These are phyloP conservation scores for Drosophila persimilis DNA, from an alignment of 1,140 invertebrate species.

Conservation along the genomic window DNA sequence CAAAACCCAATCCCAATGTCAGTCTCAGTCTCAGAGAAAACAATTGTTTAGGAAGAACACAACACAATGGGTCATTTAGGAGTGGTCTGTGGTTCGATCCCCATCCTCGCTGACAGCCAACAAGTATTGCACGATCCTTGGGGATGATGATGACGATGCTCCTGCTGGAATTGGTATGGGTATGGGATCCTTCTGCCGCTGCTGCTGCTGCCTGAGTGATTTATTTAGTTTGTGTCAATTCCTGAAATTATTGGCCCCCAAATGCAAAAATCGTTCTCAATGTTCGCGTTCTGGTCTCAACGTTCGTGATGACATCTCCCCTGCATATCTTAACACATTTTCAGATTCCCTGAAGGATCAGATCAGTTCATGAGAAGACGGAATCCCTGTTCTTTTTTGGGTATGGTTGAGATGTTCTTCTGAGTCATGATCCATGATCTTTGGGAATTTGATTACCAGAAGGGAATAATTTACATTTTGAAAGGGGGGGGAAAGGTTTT, in stretches of 20 bases:
- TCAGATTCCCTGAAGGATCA: constrained; percentile 58
- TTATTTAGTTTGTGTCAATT: constrained; percentile 80
- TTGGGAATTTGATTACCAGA: not conserved
- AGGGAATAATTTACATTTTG: not conserved
- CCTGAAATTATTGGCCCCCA: constrained; percentile 73
- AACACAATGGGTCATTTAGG: constrained; percentile 77
- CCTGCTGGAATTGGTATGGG: not conserved
- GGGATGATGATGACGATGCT: not conserved
- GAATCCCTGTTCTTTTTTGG: not conserved
- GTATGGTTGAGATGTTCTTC: no score
- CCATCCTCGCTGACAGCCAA: constrained; percentile 70
- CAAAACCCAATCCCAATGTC: constrained; percentile 42
- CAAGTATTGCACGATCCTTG: constrained; percentile 73
- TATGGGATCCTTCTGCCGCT: constrained; percentile 13
- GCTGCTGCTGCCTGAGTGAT: constrained; percentile 57
- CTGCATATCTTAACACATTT: constrained; percentile 79
- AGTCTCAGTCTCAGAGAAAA: constrained; percentile 52
- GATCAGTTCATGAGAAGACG: constrained; percentile 32
- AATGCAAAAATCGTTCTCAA: constrained; percentile 40
- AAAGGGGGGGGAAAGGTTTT: not conserved
- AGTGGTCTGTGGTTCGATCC: constrained; percentile 31
- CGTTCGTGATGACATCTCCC: constrained; percentile 61
- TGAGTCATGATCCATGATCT: no score
- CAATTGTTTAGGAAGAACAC: constrained; percentile 62
- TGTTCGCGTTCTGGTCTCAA: constrained; percentile 15